phyloP scores from a whole-genome alignment of 2,888 invertebrate species.

The Pegoplata infirma region DNA sequence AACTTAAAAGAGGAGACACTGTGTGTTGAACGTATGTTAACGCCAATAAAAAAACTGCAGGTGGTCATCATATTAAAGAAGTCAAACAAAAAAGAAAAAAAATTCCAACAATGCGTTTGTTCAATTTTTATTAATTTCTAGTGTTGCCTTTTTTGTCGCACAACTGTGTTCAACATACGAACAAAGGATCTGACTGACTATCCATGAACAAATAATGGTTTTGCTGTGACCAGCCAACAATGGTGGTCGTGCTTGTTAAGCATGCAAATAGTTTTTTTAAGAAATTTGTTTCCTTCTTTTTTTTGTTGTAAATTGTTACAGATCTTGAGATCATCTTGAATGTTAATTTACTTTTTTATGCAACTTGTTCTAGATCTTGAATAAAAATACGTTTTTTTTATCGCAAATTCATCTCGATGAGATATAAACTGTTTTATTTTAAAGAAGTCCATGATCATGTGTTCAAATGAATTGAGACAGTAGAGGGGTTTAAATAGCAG shows the following conservation, averaged over 20 bases:
- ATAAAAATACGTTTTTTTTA: slow-evolving; percentile 38
- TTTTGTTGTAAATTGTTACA: slow-evolving; percentile 14
- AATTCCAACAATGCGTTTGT: slow-evolving; percentile 54
- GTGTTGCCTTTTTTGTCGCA: slow-evolving; percentile 37
- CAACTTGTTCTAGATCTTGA: slow-evolving; percentile 33
- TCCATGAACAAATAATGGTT: background rate
- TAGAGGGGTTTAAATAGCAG: background rate
- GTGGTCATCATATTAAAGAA: slow-evolving; percentile 63
- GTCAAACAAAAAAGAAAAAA: too few species aligned
- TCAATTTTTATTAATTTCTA: slow-evolving; percentile 46
- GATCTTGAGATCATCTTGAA: slow-evolving; percentile 35
- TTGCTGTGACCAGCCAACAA: slow-evolving; percentile 10
- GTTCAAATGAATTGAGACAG: background rate
- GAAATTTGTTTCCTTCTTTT: too few species aligned
- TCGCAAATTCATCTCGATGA: slow-evolving; percentile 38
- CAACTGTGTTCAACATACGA: slow-evolving; percentile 15
- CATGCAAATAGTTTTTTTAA: slow-evolving; percentile 21
- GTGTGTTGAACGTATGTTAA: slow-evolving; percentile 61
- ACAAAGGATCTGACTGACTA: slow-evolving; percentile 1
- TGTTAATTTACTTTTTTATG: slow-evolving; percentile 11
- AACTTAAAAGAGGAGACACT: slow-evolving; percentile 1
- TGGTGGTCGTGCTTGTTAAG: slow-evolving; percentile 34
- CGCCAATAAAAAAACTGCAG: slow-evolving; percentile 65
- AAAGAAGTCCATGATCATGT: background rate
- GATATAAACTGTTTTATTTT: slow-evolving; percentile 20